A percentile compares a stretch with the other conserved stretches of the same genome.
Evolutionary conservation across 2,113 vertebrate species (phyloP).

Genomic region (Thymallus thymallus): DNA sequence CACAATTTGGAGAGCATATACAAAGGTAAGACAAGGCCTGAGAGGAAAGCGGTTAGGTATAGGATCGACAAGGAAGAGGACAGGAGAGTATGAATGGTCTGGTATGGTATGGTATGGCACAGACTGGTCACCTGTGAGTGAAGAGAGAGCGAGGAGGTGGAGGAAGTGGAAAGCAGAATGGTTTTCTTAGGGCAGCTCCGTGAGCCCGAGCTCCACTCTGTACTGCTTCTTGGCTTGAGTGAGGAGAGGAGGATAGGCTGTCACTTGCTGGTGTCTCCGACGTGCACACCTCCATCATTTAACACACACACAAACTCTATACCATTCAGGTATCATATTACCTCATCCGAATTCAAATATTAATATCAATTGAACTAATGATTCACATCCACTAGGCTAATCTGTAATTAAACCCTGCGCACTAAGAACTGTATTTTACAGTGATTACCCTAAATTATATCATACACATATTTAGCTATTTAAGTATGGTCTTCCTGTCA

Average conservation of each 20-base stretch:
- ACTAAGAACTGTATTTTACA: too few species aligned
- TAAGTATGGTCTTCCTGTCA: too few species aligned
- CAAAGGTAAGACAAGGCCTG: not conserved
- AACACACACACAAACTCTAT: not conserved
- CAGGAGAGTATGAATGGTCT: not conserved
- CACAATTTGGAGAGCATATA: not conserved
- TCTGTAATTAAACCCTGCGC: too few species aligned
- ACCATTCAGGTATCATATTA: not conserved
- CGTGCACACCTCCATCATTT: not conserved
- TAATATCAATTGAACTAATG: not conserved
- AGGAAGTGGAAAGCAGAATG: constrained; percentile 86
- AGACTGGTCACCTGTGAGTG: constrained; percentile 85
- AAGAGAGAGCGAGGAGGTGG: constrained; percentile 80
- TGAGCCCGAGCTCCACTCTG: constrained; percentile 69
- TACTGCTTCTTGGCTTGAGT: constrained; percentile 83
- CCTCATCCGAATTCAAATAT: not conserved
- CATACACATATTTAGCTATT: too few species aligned
- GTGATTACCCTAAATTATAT: too few species aligned
- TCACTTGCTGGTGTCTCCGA: constrained; percentile 2
- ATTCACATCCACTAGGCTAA: not conserved
- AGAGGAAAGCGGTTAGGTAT: constrained; percentile 1
- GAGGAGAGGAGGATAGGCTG: constrained; percentile 41
- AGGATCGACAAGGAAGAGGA: not conserved
- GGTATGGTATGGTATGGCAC: not conserved
- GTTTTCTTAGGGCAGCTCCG: constrained; percentile 98